Evolutionary conservation across 1,140 invertebrate species (phyloP), one percentile per base, ranked within the genome.

Genomic region (Diuraphis noxia): DNA sequence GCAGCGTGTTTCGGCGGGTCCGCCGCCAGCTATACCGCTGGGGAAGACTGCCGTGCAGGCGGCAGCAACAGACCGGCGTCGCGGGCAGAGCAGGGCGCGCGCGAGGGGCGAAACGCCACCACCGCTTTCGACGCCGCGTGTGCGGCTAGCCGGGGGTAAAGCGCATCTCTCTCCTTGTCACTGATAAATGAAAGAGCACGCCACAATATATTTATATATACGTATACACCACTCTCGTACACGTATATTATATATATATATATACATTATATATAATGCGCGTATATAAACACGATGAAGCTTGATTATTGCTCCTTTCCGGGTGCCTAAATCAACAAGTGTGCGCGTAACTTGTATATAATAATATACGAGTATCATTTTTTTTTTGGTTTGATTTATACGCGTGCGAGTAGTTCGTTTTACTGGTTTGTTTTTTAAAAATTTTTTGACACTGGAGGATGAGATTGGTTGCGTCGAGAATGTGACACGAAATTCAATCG

Each of bases 151-250:
- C 34, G 43, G 77, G 89, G 89, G 89, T 49, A 86, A 88, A 88
- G 86, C 77, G 89, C 89, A 77, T 91, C 86, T 63, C 84, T 86
- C 86, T 88, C 89, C 89, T 91, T 91, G 89, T 91, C 89, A 91
- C 89, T 91, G 89, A 91, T 91, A 91, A 91, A 91, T 91, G 89
- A 91, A 91, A 91, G 89, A 43, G 88, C 88, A 90, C 88, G 88
- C 88, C 88, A 77, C 72, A 41, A 8, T 38, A 41, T 79, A 34
- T 49, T 43, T 79, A 36, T 43, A 77, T 36, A n/a, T 72, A 72
- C n/a, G 7, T 90, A 46, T 89, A 89, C n/a, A 89, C 38, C 38
- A 82, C 23, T 25, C 79, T 23, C 25, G 38, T 41, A 82, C 30
- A 17, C 30, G 30, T 63, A 63, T 38, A 36, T 82, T 49, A 86